A percentile compares a stretch with the other conserved stretches of the same genome.
Evolutionary conservation across 2,888 invertebrate genomes (phyloP).

Genomic region (Noctua comes): DNA sequence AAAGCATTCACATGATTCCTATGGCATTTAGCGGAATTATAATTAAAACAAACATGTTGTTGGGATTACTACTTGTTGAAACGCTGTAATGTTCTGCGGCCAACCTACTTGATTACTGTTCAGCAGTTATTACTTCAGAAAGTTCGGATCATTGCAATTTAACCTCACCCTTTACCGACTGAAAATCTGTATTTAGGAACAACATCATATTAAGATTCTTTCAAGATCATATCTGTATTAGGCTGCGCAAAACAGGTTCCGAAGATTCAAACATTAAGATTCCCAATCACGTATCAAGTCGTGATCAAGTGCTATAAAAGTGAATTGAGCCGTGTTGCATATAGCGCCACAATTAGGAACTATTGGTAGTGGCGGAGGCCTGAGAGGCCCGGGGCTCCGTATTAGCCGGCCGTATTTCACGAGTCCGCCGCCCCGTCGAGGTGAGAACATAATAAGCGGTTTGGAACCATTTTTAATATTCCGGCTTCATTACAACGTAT

Average conservation of each 20-base stretch:
- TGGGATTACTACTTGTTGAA: not conserved
- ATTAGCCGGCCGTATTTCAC: conserved; percentile 89
- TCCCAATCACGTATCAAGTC: conserved; percentile 58
- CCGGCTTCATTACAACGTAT: conserved; percentile 90
- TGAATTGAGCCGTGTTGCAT: conserved; percentile 65
- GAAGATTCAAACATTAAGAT: conserved; percentile 52
- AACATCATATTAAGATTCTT: conserved; percentile 13
- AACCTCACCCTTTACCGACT: not conserved
- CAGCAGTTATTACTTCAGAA: not conserved
- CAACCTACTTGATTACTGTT: not conserved
- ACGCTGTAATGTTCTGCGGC: not conserved
- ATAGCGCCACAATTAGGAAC: conserved; percentile 83
- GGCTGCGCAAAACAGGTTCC: conserved; percentile 28
- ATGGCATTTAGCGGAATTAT: conserved; percentile 16
- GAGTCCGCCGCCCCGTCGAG: conserved; percentile 86
- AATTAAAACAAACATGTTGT: conserved; percentile 1
- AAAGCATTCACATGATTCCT: conserved; percentile 30
- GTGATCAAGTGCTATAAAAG: conserved; percentile 65
- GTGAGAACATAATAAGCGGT: conserved; percentile 91
- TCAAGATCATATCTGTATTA: conserved; percentile 32
- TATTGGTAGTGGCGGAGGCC: conserved; percentile 75
- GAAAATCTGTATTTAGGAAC: conserved; percentile 1
- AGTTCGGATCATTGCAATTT: conserved; percentile 6
- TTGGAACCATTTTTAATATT: conserved; percentile 90
- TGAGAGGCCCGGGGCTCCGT: conserved; percentile 75